Percentiles rank a stretch among this genome's conserved stretches.
phyloP scores from a whole-genome alignment of 2,113 vertebrate species.

The Forbesichthys papilliferus region DNA sequence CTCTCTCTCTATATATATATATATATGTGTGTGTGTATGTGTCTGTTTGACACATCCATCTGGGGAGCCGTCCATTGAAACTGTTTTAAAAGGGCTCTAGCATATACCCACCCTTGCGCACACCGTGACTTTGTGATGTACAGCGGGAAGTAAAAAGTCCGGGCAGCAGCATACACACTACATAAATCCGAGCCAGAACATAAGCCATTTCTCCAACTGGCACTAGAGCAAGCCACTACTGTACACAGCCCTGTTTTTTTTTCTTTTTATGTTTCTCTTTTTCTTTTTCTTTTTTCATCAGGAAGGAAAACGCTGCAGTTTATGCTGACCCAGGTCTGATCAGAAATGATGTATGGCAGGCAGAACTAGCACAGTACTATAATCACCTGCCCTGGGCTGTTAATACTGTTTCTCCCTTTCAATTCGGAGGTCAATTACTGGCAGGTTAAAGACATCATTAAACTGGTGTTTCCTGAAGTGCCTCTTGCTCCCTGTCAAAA shows the following conservation, averaged over 20 bases:
- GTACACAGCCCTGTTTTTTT: conserved; percentile 31
- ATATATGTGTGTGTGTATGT: no score
- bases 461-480: conserved; percentile 74
- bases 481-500: conserved; percentile 74
- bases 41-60: not conserved
- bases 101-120: conserved; percentile 20
- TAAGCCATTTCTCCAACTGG: conserved; percentile 39
- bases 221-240: conserved; percentile 37
- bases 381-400: conserved; percentile 68
- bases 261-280: not conserved
- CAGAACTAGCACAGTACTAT: conserved; percentile 59
- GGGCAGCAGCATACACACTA: conserved; percentile 41
- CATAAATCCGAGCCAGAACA: conserved; percentile 57
- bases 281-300: conserved; percentile 36
- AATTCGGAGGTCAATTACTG: conserved; percentile 72
- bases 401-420: conserved; percentile 68
- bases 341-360: conserved; percentile 74
- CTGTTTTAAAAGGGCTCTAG: not conserved
- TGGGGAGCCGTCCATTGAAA: no score
- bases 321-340: conserved; percentile 74
- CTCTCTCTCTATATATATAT: not conserved
- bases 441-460: conserved; percentile 78
- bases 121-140: conserved; percentile 40
- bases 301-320: conserved; percentile 55
- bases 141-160: conserved; percentile 42